phyloP scores from a whole-genome alignment of 2,113 vertebrate species.

The Ondatra zibethicus region DNA sequence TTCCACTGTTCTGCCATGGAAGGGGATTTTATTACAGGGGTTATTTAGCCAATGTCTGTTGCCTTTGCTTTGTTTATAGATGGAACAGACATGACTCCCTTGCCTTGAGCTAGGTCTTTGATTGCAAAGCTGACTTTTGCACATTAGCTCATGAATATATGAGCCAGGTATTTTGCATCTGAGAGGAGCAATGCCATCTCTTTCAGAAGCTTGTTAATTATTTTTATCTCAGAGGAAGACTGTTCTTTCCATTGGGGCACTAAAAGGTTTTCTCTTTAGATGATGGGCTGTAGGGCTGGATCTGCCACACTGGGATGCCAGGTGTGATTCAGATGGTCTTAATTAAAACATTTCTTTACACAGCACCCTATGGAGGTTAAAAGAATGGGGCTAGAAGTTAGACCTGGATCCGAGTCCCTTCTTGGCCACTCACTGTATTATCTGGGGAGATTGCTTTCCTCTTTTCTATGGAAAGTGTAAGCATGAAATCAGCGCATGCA shows the following conservation, averaged over 20 bases:
- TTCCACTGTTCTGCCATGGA: conserved; percentile 40
- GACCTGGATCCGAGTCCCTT: not conserved
- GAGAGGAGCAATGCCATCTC: not conserved
- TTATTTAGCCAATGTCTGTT: conserved; percentile 44
- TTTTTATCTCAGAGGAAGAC: conserved; percentile 49
- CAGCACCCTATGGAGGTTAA: not conserved
- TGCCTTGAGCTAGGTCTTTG: conserved; percentile 29
- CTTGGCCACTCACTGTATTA: not conserved
- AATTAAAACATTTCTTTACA: not conserved
- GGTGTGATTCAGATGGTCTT: not conserved
- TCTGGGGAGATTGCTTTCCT: not conserved
- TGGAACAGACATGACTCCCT: conserved; percentile 18
- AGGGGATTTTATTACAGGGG: conserved; percentile 66
- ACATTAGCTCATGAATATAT: conserved; percentile 45
- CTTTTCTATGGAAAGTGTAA: too few relatives aligned
- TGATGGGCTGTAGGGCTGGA: not conserved
- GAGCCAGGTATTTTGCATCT: not conserved
- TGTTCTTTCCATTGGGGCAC: conserved; percentile 24
- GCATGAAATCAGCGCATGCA: too few relatives aligned
- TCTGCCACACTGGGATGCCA: not conserved
- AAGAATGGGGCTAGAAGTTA: not conserved
- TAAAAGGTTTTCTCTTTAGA: not conserved
- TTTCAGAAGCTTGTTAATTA: conserved; percentile 52
- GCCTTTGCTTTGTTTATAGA: conserved; percentile 50
- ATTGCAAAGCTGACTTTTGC: conserved; percentile 25